These are phyloP conservation scores for Cephus runcator DNA, from an alignment of 2,888 invertebrate genomes.

Conservation along the genomic window DNA sequence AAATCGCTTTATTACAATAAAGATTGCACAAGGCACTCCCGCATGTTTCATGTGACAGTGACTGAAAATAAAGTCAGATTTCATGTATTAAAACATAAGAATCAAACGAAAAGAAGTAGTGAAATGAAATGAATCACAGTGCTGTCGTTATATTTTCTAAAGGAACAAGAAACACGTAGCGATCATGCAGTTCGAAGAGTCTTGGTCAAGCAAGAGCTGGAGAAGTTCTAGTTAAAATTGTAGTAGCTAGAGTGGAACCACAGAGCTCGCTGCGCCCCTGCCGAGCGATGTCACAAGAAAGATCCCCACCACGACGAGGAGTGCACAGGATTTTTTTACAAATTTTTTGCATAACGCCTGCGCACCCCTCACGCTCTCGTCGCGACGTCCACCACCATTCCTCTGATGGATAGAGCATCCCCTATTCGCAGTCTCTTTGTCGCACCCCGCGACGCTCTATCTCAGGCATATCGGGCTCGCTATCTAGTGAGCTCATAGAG, in stretches of 20 bases:
- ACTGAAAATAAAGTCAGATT: neutral
- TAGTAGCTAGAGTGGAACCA: neutral
- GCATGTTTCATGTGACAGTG: no score
- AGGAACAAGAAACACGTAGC: neutral
- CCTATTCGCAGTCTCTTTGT: neutral
- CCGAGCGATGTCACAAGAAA: neutral
- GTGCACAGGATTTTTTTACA: neutral
- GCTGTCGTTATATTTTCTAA: neutral
- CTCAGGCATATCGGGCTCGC: neutral
- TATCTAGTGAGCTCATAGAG: neutral
- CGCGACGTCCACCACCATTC: neutral
- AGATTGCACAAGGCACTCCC: no score
- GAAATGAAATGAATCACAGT: neutral
- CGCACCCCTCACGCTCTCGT: slow-evolving; percentile 6
- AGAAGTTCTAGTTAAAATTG: neutral
- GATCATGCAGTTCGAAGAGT: neutral
- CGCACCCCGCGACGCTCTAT: neutral
- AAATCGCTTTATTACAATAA: no score
- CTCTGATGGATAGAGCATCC: neutral
- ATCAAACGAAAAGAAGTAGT: neutral
- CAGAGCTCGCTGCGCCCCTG: neutral
- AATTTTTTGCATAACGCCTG: neutral
- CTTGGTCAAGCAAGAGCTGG: neutral
- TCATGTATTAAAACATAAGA: neutral
- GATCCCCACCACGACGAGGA: neutral